Conservation (phyloP, 2,888 invertebrate genomes). For the Drosophila mettleri region DNA sequence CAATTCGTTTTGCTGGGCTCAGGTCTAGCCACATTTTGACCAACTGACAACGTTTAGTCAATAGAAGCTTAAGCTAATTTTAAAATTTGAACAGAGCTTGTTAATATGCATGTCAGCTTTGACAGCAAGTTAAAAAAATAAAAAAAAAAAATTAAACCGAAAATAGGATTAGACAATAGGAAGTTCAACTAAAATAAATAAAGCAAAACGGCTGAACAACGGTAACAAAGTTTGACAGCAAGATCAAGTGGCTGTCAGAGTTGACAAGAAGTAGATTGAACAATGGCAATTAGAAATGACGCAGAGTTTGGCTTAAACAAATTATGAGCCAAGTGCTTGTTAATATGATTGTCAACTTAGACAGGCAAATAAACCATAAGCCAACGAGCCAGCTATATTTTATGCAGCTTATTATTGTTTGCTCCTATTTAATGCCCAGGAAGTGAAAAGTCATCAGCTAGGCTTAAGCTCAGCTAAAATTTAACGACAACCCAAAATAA, state of each 20-base stretch:
- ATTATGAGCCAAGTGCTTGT: not conserved
- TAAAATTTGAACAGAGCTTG: not conserved
- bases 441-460: constrained; percentile 43
- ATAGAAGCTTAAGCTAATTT: not conserved
- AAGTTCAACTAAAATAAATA: not conserved
- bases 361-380: no score
- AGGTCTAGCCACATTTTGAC: not conserved
- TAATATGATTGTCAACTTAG: constrained; percentile 1
- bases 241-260: constrained; percentile 5
- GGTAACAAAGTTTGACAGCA: constrained; percentile 1
- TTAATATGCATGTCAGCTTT: not conserved
- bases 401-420: not conserved
- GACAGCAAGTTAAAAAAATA: not conserved
- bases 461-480: constrained; percentile 13
- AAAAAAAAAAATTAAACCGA: not conserved
- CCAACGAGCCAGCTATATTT: not conserved
- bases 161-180: not conserved
- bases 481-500: constrained; percentile 23
- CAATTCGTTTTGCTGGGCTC: not conserved
- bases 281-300: not conserved
- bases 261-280: constrained; percentile 3
- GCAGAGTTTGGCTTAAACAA: not conserved
- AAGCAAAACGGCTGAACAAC: not conserved
- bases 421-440: constrained; percentile 25
- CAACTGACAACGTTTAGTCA: not conserved